Evolutionary conservation across 2,797 vertebrate species (phyloP), one percentile per base, ranked within the genome.

Genomic region (Nyctibius grandis): DNA sequence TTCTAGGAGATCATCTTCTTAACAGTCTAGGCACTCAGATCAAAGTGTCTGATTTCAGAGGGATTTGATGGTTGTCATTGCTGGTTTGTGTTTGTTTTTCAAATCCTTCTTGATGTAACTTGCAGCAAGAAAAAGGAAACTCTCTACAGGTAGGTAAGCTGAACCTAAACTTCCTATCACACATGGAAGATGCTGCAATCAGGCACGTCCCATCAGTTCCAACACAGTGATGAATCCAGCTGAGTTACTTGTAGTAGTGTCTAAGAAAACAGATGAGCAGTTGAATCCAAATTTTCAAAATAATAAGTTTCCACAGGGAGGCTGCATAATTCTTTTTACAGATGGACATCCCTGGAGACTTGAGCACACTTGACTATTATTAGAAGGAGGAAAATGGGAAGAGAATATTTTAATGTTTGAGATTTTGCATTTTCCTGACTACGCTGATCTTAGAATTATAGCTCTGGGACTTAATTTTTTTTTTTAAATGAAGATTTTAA

Each of bases 201-300:
- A 79, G 91, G 53, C 85, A 76, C n/a, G 93, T 85, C 94, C 76
- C 67, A 75, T 89, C 93, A 90, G 47, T 74, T 95, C 64, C 72
- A 89, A 31, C 17, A 74, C 42, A 82, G 54, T 64, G 83, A 65
- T 72, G 76, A 93, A 91, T 92, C 91, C 94, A 96, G 67, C 74
- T 88, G 85, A 95, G 89, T 84, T 85, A 61, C 75, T 88, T 77
- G 73, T 77, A 93, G 90, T 74, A 91, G 25, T 42, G 29, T 50
- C 82, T 77, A 82, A 91, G 47, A 69, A 97, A 97, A 93, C 70
- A 96, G 90, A 93, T 61, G 68, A 97, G 61, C 56, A 86, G 29
- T 59, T 74, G 73, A 91, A 95, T 91, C 79, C 48, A 96, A 90
- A 94, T 70, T 82, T 95, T 95, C 84, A 84, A 95, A 95, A 95